Evolutionary conservation across 1,140 invertebrate genomes (phyloP), one percentile per base, ranked within the genome.

Genomic region (Armadillidium nasatum): DNA sequence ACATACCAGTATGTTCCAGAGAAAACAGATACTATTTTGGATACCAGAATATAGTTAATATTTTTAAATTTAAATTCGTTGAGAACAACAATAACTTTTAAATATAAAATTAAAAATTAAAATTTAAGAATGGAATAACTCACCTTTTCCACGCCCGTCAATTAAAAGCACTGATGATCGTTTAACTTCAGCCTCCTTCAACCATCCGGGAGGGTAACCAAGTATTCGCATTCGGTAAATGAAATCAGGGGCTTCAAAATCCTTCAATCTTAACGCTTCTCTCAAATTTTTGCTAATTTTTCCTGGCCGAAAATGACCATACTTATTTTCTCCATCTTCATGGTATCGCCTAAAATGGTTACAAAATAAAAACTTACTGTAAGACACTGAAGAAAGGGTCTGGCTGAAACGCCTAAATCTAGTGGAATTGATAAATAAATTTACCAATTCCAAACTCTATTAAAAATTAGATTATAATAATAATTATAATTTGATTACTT

Each of bases 281-380:
- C 74, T 66, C 15, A 76, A 66, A 10, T 44, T 71, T 19, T 68
- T 11, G n/a, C 67, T 71, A 68, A 76, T 19, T 22, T 71, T 43
- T 10, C 74, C 74, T 21, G 69, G 67, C n/a, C 19, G 44, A 71
- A 76, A 71, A 50, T 71, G 33, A 44, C 74, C 50, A 33, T 46
- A 76, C 44, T 71, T 70, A 66, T 76, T 76, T 46, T 71, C 71
- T n/a, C 43, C 74, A 68, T 71, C 44, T 71, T 76, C 74, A 71
- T 76, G 74, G 69, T 76, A 76, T 6, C 74, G 74, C 4, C 74
- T 76, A 33, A 33, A 33, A 33, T 33, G 33, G 6, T 33, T 33
- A 33, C 6, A 33, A 33, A n/a, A n/a, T n/a, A n/a, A n/a, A n/a
- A 33, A 33, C 1, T 33, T 33, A 33, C 33, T 33, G 33, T 33